phyloP scores from a whole-genome alignment of 2,113 vertebrate species.

The Sprattus sprattus region DNA sequence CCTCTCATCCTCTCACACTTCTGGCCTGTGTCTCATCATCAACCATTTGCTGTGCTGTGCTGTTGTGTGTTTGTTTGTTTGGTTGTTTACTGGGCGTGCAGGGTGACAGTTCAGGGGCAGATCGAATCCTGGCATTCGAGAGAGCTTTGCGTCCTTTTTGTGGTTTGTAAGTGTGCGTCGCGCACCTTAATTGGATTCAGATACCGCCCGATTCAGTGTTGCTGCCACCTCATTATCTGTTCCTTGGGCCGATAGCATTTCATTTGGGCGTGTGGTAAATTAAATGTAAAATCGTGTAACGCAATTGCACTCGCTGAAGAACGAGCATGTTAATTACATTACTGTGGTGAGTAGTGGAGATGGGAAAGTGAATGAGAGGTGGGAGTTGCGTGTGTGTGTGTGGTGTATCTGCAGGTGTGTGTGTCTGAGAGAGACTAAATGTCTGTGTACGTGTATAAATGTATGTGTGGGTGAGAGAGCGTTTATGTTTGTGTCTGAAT shows the following conservation, averaged over 20 bases:
- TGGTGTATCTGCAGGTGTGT: background rate
- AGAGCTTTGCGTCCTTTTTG: background rate
- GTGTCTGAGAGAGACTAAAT: background rate
- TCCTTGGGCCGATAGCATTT: slow-evolving; percentile 64
- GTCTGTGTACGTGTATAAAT: background rate
- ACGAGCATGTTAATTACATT: slow-evolving; percentile 69
- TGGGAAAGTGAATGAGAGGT: background rate
- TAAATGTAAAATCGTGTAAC: slow-evolving; percentile 66
- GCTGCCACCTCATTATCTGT: slow-evolving; percentile 65
- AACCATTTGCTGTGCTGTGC: background rate
- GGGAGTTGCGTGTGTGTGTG: background rate
- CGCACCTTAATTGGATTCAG: slow-evolving; percentile 66
- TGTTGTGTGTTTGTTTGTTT: background rate
- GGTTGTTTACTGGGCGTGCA: too few relatives aligned
- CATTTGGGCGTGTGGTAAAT: slow-evolving; percentile 66
- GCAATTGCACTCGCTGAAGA: slow-evolving; percentile 62
- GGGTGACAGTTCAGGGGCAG: too few relatives aligned
- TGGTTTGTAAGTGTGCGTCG: slow-evolving; percentile 54
- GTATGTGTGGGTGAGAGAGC: background rate
- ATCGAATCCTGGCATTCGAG: background rate
- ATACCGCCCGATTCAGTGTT: slow-evolving; percentile 60
- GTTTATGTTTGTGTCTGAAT: background rate
- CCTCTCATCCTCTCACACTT: background rate
- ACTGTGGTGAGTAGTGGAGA: slow-evolving; percentile 47
- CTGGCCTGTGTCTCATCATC: background rate